These are phyloP conservation scores for Acanthurus lineatus DNA, from an alignment of 2,797 vertebrate genomes.

Conservation along the genomic window DNA sequence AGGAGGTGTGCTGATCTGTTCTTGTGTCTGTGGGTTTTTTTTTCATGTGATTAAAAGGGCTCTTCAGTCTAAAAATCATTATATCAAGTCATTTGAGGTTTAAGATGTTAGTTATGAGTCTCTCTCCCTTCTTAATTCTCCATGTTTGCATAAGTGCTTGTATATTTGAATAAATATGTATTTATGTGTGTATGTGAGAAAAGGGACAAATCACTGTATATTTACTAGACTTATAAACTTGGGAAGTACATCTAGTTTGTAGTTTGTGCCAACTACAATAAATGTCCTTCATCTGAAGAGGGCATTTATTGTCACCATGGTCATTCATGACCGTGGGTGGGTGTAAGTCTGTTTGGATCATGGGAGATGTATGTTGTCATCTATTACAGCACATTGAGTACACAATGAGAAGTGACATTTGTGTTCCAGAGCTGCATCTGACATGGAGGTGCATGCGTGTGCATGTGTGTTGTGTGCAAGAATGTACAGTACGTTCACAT, in stretches of 20 bases:
- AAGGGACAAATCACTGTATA: constrained; percentile 3
- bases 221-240: constrained; percentile 33
- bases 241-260: constrained; percentile 19
- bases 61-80: constrained; percentile 44
- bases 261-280: constrained; percentile 9
- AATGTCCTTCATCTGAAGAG: constrained; percentile 31
- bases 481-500: not conserved
- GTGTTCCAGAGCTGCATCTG: not conserved
- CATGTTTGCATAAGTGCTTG: constrained; percentile 8
- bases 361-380: not conserved
- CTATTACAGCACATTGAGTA: not conserved
- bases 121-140: constrained; percentile 29
- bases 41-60: constrained; percentile 32
- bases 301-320: not conserved
- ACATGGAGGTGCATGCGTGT: not conserved
- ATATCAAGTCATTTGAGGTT: constrained; percentile 14
- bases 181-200: not conserved
- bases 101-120: constrained; percentile 26
- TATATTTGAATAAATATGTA: not conserved
- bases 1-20: not conserved
- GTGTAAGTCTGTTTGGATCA: not conserved
- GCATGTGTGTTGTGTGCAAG: not conserved
- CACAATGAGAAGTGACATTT: not conserved
- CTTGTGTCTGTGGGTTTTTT: not conserved
- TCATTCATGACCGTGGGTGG: not conserved